Percentiles rank a stretch among this genome's conserved stretches.
phyloP scores from a whole-genome alignment of 2,113 vertebrate species.

The Melanocharis versteri region DNA sequence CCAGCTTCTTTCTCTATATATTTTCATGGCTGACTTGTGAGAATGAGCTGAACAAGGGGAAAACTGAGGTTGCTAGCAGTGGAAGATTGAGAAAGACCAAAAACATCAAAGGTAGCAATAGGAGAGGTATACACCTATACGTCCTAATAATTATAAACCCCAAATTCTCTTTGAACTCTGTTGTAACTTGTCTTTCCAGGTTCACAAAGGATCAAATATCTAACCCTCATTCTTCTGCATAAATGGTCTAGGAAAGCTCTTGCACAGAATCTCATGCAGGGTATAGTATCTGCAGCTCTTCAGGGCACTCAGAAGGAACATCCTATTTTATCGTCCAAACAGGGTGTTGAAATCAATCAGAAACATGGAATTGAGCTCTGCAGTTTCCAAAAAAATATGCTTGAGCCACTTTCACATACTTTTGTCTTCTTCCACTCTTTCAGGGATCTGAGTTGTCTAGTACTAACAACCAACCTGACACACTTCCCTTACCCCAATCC shows the following conservation, averaged over 20 bases:
- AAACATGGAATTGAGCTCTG: background rate
- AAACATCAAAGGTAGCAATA: background rate
- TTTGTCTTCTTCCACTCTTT: background rate
- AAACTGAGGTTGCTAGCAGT: background rate
- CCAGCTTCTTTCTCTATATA: background rate
- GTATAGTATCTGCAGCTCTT: background rate
- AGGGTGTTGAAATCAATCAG: background rate
- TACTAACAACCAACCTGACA: background rate
- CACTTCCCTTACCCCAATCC: background rate
- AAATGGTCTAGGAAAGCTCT: background rate
- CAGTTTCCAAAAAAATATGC: background rate
- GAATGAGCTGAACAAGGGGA: background rate
- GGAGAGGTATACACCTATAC: background rate
- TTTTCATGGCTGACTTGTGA: background rate
- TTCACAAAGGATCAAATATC: background rate
- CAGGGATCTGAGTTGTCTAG: background rate
- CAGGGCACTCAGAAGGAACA: background rate
- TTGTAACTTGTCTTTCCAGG: background rate
- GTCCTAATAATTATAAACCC: background rate
- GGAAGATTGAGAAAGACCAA: background rate
- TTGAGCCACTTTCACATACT: background rate
- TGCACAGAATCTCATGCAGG: background rate
- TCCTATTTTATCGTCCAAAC: background rate
- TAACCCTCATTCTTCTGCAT: background rate
- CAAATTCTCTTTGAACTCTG: background rate